Evolutionary conservation across 1,140 invertebrate genomes (phyloP), one percentile per base, ranked within the genome.

Genomic region (Macrobrachium nipponense): DNA sequence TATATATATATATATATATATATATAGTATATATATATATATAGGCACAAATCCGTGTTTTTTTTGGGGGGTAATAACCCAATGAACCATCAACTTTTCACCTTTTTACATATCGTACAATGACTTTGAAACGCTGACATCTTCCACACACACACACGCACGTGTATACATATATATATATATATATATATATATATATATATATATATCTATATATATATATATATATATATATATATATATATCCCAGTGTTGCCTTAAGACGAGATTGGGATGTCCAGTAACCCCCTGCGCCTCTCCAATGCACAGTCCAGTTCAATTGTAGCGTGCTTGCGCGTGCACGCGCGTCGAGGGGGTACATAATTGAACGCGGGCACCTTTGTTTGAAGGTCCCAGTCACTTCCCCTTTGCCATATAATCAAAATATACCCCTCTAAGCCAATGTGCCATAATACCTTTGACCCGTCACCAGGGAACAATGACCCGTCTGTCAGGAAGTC

Each of bases 1-100:
- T 76, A 76, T 59, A 43, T 76, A 76, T 76, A 59, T 76, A 51
- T 76, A 59, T 76, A 59, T 76, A 59, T 76, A 76, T 76, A 59
- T 76, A 76, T 76, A 76, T 58, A 51, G 17, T 44, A 17, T 76
- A 51, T 76, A n/a, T 76, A 51, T 76, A 18, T 75, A 18, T 75
- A 18, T 75, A 43, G 20, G 20, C 27, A 62, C 17, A 17, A 61
- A 44, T 62, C 17, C 17, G 17, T 64, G 27, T 60, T 18, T 44
- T 27, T n/a, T n/a, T n/a, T n/a, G n/a, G n/a, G n/a, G n/a, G n/a
- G n/a, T n/a, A n/a, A n/a, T n/a, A n/a, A n/a, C n/a, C n/a, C n/a
- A n/a, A n/a, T n/a, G n/a, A n/a, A n/a, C n/a, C n/a, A n/a, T n/a
- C n/a, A n/a, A n/a, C n/a, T n/a, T n/a, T n/a, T n/a, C n/a, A n/a